Evolutionary conservation across 2,797 vertebrate species (phyloP).

Genomic region (Melanotaenia maccullochi): DNA sequence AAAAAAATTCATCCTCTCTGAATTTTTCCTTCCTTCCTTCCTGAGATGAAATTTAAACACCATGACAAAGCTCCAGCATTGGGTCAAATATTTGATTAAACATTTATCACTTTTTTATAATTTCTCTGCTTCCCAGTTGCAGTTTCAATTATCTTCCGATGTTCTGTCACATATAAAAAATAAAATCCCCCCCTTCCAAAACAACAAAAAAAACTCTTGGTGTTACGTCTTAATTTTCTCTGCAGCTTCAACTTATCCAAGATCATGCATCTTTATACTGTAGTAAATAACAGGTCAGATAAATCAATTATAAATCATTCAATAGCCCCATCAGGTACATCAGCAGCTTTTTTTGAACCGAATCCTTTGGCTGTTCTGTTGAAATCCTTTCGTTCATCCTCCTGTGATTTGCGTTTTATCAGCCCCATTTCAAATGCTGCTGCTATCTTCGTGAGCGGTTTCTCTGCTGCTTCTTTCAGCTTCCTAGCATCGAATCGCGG

Average conservation of each 20-base stretch:
- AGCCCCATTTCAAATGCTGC: conserved; percentile 80
- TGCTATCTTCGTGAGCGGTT: conserved; percentile 82
- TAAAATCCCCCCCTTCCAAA: no score
- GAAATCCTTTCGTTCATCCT: conserved; percentile 87
- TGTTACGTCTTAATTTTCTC: background rate
- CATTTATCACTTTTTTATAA: background rate
- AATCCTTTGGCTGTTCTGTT: conserved; percentile 91
- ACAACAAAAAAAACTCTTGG: background rate
- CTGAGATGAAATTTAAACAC: background rate
- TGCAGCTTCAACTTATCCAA: background rate
- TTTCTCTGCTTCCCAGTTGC: background rate
- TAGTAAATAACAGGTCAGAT: background rate
- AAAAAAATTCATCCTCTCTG: background rate
- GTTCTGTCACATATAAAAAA: no score
- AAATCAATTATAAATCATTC: background rate
- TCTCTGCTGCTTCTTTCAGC: conserved; percentile 88
- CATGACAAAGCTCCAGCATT: background rate
- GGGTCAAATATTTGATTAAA: background rate
- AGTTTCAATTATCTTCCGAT: background rate
- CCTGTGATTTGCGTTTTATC: conserved; percentile 75
- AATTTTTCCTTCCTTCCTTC: background rate
- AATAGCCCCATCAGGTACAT: conserved; percentile 44
- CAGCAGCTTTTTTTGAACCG: conserved; percentile 53
- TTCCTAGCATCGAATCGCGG: conserved; percentile 93
- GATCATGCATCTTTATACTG: background rate